A percentile compares a stretch with the other conserved stretches of the same genome.
phyloP scores from a whole-genome alignment of 2,888 invertebrate genomes.

The Leptinotarsa peninsularis region DNA sequence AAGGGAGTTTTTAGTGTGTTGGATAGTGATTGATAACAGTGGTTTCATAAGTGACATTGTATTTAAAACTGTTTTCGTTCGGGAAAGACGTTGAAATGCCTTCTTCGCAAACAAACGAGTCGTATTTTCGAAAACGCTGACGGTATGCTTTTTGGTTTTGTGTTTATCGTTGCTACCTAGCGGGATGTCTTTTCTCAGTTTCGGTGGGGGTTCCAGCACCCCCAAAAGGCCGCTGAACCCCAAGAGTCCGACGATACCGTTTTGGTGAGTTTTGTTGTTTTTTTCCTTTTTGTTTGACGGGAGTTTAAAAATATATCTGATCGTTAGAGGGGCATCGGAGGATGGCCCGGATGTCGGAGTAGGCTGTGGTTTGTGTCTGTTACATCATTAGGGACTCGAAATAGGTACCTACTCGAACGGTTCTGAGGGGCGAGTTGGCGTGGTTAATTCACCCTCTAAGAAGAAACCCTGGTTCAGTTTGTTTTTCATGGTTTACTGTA shows the following conservation, averaged over 20 bases:
- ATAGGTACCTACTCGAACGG: no score
- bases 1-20: no score
- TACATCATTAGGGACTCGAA: conserved; percentile 29
- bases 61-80: conserved; percentile 5
- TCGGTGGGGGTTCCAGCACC: conserved; percentile 53
- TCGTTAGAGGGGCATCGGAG: conserved; percentile 3
- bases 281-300: conserved; percentile 16
- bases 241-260: conserved; percentile 60
- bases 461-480: no score
- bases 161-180: conserved; percentile 1
- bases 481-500: no score
- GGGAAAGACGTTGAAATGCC: conserved; percentile 25
- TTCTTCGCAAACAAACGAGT: conserved; percentile 23
- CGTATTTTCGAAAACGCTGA: conserved; percentile 38
- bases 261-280: conserved; percentile 58
- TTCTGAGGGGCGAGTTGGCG: neutral
- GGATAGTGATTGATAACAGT: no score
- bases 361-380: conserved; percentile 18
- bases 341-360: conserved; percentile 10
- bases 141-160: conserved; percentile 34
- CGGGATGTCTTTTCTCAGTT: conserved; percentile 58
- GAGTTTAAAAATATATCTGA: conserved; percentile 28
- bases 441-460: no score
- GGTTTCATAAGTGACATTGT: neutral
- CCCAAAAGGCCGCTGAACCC: conserved; percentile 58